Conservation (phyloP, 2,888 invertebrate genomes). For the Lapara coniferarum region DNA sequence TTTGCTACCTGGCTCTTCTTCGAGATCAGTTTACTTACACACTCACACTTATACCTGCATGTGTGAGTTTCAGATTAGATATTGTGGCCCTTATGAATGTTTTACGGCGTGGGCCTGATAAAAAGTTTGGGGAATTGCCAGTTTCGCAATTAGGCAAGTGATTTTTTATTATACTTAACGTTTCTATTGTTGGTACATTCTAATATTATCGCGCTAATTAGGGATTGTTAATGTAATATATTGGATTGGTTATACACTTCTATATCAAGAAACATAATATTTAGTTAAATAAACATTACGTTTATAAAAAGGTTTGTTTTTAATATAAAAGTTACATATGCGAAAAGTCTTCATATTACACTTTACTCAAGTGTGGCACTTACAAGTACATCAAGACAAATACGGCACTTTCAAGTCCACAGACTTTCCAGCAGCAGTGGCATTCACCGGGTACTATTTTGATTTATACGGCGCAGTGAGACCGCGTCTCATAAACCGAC, state of each 20-base stretch:
- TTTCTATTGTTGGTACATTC: background rate
- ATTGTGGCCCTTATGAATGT: constrained; percentile 38
- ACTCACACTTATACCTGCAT: constrained; percentile 37
- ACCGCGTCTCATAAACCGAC: constrained; percentile 37
- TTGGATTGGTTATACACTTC: too few relatives aligned
- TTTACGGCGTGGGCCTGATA: constrained; percentile 29
- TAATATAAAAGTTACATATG: too few relatives aligned
- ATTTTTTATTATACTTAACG: background rate
- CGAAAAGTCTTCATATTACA: too few relatives aligned
- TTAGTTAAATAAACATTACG: too few relatives aligned
- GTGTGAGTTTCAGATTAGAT: constrained; percentile 39
- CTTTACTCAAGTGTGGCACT: background rate
- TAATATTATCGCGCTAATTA: too few relatives aligned
- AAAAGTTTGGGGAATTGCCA: background rate
- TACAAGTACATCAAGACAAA: constrained; percentile 14
- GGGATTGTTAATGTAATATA: too few relatives aligned
- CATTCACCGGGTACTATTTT: constrained; percentile 47
- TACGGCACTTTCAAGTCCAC: constrained; percentile 14
- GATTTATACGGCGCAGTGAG: constrained; percentile 64
- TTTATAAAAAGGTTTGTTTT: too few relatives aligned
- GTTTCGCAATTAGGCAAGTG: constrained; percentile 7
- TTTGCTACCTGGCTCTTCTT: constrained; percentile 63
- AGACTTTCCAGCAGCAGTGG: constrained; percentile 14
- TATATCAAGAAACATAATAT: too few relatives aligned
- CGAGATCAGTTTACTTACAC: constrained; percentile 56